phyloP scores from a whole-genome alignment of 2,888 invertebrate genomes.

The Salticus scenicus region DNA sequence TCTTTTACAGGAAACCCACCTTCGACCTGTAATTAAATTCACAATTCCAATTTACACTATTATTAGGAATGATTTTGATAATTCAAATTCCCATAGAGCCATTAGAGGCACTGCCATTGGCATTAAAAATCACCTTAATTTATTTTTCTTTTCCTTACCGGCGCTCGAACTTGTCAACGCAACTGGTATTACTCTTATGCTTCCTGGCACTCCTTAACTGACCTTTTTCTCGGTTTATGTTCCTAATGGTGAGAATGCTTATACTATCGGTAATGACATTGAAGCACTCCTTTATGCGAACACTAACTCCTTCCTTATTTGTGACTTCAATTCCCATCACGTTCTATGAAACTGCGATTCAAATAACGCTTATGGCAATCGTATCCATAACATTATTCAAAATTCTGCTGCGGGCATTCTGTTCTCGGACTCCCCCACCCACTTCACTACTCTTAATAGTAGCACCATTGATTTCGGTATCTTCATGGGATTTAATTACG shows the following conservation, averaged over 20 bases:
- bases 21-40: not conserved
- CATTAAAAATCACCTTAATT: not conserved
- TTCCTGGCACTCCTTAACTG: not conserved
- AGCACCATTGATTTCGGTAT: not conserved
- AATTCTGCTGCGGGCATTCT: not conserved
- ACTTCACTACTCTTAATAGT: not conserved
- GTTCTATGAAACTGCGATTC: not conserved
- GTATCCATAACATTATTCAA: not conserved
- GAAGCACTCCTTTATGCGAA: not conserved
- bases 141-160: not conserved
- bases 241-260: not conserved
- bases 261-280: not conserved
- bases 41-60: not conserved
- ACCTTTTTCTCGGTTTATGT: not conserved
- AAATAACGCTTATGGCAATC: not conserved
- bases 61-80: not conserved
- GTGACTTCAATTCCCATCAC: not conserved
- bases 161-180: not conserved
- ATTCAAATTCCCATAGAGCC: not conserved
- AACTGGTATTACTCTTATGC: not conserved
- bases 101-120: not conserved
- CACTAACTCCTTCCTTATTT: not conserved
- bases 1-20: not conserved
- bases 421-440: not conserved
- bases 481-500: not conserved